Base-by-base conservation (phyloP, 2,888 invertebrate genomes). In the Lampropteryx suffumata region DNA sequence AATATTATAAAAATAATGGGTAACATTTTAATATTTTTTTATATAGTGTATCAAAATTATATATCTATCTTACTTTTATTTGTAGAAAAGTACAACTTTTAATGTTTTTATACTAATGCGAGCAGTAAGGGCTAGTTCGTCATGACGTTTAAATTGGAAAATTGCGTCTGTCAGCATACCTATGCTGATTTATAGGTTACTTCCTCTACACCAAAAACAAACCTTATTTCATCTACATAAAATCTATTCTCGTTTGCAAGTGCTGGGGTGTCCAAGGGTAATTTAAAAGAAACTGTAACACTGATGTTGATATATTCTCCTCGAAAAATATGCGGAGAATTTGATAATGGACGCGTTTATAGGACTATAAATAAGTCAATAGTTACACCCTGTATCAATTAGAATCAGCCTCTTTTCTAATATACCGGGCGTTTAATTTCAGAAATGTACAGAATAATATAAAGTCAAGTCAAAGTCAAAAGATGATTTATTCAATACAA, bases 211-310 rank as follows among this genome's bases (percentile, higher is more conserved):
- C 1, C 8, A 9, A 35, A 44, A 48, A 44, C 1, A 13, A 14
- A 43, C 39, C 24, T 26, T 55, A 47, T 17, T 1, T 2, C 3
- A 6, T 13, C 0, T 1, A 2, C 0, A 11, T 43, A 50, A 3
- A 27, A 12, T 33, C 10, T 12, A 39, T 1, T 24, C 17, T 44
- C 0, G 3, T 0, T 21, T 39, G 41, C 1, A 6, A 34, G 34
- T 6, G 10, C 28, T 26, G 9, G 28, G 21, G 27, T 43, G 33
- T 48, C 40, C 26, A 55, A 49, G 44, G 50, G 55, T 54, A 60
- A 64, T 65, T 64, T 62, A 44, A 61, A 60, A 62, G 61, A 64
- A 67, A 67, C 57, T 63, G 64, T 65, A 66, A 49, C 67, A 57
- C 32, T 66, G 65, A 65, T 55, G 61, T 60, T 66, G 67, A 67